Base-by-base conservation (phyloP, 2,113 vertebrate genomes). In the Muntiacus reevesi region DNA sequence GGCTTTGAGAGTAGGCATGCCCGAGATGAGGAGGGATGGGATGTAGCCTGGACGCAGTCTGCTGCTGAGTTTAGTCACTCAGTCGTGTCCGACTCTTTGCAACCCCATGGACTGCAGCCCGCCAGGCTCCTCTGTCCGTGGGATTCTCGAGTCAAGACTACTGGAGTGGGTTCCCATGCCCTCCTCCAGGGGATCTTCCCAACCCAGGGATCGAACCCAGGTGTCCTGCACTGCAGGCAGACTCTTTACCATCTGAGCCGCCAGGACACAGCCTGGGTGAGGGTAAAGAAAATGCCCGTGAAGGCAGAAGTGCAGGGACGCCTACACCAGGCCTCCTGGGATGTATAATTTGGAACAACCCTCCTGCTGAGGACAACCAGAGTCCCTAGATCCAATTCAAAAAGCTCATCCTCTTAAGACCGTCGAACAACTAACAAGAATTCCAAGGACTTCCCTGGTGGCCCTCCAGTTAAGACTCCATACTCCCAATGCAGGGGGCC, bases 231-330 rank as follows among this genome's bases (percentile, higher is more conserved):
- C 0, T 74, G n/a, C n/a, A 40, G 67, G 67, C 2, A 0, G 67
- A 74, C n/a, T 74, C 67, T 74, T 23, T 3, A 6, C 67, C 33
- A 0, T 74, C n/a, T 40, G 19, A 71, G n/a, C 67, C 0, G 0
- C 67, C 67, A 40, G 19, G 11, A 47, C 36, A 21, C 21, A 79
- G n/a, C n/a, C 87, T 91, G 59, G 36, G 43, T 62, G 79, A 57
- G 62, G 59, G 30, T 11, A 23, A 91, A 19, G 3, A 47, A 52
- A 52, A 25, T 3, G 40, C 52, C 14, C 5, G 1, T n/a, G 59
- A 36, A 23, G 36, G 67, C 67, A 12, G 10, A 23, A 6, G 71
- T 6, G 7, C 16, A 25, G n/a, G 27, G 59, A 7, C 7, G 64
- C 86, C 76, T 0, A 2, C 23, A 1, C 71, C 40, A 27, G 12